Conservation (phyloP, 1,140 invertebrate genomes). For the Tribolium castaneum region DNA sequence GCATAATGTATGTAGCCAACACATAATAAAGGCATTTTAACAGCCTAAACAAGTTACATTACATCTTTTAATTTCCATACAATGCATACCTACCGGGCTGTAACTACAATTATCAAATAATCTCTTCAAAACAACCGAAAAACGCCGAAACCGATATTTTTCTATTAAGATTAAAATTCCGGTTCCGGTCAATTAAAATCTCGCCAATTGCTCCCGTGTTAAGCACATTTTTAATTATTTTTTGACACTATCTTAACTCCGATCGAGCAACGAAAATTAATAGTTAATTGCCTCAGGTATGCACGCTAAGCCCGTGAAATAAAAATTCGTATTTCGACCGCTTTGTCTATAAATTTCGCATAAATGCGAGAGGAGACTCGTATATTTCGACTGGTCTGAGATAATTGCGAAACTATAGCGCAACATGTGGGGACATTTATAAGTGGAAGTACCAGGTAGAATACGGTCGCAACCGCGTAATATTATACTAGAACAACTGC, state of each 20-base stretch:
- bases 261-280: constrained; percentile 23
- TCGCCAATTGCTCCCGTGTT: constrained; percentile 1
- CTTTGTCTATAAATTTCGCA: constrained; percentile 22
- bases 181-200: constrained; percentile 5
- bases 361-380: constrained; percentile 31
- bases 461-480: constrained; percentile 45
- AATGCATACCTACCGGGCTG: not conserved
- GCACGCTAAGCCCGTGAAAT: not conserved
- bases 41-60: not conserved
- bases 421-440: constrained; percentile 63
- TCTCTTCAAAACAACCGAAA: not conserved
- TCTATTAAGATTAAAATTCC: constrained; percentile 5
- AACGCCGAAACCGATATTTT: not conserved
- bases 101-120: not conserved
- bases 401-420: constrained; percentile 64
- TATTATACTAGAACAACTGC: constrained; percentile 45
- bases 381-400: constrained; percentile 53
- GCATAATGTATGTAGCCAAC: not conserved
- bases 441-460: constrained; percentile 61
- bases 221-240: constrained; percentile 30
- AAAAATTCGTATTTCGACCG: not conserved
- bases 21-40: constrained; percentile 5
- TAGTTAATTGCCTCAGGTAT: not conserved
- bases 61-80: not conserved
- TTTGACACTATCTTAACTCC: constrained; percentile 17